Percentiles rank a stretch among this genome's conserved stretches.
These are phyloP conservation scores for Aleiodes sp. DNA, from an alignment of 1,140 invertebrate species.

Conservation along the genomic window DNA sequence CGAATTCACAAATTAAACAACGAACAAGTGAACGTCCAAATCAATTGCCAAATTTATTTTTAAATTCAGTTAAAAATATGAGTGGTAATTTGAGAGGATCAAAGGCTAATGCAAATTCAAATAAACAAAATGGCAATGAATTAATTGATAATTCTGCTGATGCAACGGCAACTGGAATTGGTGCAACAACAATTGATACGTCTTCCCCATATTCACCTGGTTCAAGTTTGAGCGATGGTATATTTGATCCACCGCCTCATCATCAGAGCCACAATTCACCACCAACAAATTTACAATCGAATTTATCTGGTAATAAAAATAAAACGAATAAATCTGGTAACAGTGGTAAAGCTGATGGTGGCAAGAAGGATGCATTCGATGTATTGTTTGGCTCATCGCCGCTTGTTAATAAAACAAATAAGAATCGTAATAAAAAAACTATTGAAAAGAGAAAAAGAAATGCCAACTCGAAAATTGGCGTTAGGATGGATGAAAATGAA, in stretches of 20 bases:
- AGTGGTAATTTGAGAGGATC: background rate
- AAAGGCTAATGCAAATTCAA: slow-evolving; percentile 34
- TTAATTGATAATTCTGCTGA: background rate
- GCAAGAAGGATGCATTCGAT: slow-evolving; percentile 69
- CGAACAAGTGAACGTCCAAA: slow-evolving; percentile 50
- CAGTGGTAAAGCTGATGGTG: slow-evolving; percentile 36
- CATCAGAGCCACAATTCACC: slow-evolving; percentile 16
- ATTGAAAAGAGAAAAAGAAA: slow-evolving; percentile 66
- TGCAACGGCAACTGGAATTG: slow-evolving; percentile 43
- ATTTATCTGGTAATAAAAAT: slow-evolving; percentile 59
- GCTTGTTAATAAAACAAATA: slow-evolving; percentile 48
- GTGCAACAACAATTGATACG: slow-evolving; percentile 66
- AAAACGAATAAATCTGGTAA: slow-evolving; percentile 27
- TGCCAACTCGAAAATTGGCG: slow-evolving; percentile 72
- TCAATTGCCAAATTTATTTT: slow-evolving; percentile 56
- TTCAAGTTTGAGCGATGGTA: slow-evolving; percentile 83
- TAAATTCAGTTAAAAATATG: slow-evolving; percentile 54
- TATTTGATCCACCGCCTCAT: slow-evolving; percentile 81
- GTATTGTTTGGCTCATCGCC: slow-evolving; percentile 67
- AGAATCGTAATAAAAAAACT: slow-evolving; percentile 58
- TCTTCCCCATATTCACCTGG: slow-evolving; percentile 88
- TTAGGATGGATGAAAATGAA: slow-evolving; percentile 80
- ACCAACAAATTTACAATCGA: background rate
- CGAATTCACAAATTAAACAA: slow-evolving; percentile 52
- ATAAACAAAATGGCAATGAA: slow-evolving; percentile 63